Conservation (phyloP, 1,140 invertebrate species). For the Arctopsyche grandis region DNA sequence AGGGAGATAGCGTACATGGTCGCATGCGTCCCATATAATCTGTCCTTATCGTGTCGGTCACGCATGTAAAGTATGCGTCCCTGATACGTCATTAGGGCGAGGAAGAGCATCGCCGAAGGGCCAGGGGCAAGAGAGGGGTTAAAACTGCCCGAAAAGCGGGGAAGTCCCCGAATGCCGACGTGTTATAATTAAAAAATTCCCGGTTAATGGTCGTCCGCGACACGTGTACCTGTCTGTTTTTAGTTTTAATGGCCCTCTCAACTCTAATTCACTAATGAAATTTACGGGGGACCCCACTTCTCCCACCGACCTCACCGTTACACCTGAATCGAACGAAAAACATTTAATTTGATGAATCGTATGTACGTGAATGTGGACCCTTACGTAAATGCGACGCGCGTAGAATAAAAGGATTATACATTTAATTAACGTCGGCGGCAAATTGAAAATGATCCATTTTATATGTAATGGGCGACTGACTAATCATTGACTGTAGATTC, state of each 20-base stretch:
- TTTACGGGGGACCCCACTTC: conserved; percentile 45
- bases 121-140: background rate
- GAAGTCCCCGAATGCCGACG: conserved; percentile 49
- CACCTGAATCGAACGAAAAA: conserved; percentile 20
- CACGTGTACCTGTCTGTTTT: conserved; percentile 56
- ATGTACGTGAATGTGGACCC: background rate
- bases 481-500: too few species aligned
- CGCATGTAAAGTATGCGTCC: conserved; percentile 51
- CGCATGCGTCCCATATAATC: conserved; percentile 42
- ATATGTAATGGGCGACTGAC: too few species aligned
- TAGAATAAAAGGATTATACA: background rate
- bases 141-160: background rate
- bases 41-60: conserved; percentile 50
- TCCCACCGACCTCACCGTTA: background rate
- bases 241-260: conserved; percentile 53
- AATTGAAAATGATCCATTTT: background rate
- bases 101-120: background rate
- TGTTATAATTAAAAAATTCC: conserved; percentile 56
- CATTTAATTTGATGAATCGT: conserved; percentile 1
- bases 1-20: background rate
- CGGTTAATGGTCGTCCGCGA: conserved; percentile 51
- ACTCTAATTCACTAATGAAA: conserved; percentile 55
- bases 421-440: background rate
- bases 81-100: conserved; percentile 49
- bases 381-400: background rate